Conservation (phyloP, 2,797 vertebrate genomes). For the Bradypodion ventrale region DNA sequence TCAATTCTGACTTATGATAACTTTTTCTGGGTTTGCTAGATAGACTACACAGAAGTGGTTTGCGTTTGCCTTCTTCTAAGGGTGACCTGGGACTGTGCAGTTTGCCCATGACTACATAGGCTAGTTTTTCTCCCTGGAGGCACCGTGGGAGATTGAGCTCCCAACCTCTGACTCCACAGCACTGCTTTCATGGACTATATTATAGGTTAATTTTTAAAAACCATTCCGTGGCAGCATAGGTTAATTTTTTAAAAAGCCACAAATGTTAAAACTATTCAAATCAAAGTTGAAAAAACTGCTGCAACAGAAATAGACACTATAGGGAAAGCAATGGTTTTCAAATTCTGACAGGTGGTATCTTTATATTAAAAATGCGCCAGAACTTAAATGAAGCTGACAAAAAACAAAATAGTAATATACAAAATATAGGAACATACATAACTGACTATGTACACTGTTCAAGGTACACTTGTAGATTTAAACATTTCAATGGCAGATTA, state of each 20-base stretch:
- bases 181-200: background rate
- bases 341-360: background rate
- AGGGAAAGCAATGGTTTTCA: too few species aligned
- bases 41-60: too few species aligned
- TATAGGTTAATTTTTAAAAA: background rate
- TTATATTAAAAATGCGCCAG: background rate
- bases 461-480: too few species aligned
- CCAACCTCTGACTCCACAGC: too few species aligned
- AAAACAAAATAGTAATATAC: constrained; percentile 11
- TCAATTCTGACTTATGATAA: too few species aligned
- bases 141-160: too few species aligned
- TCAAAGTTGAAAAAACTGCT: background rate
- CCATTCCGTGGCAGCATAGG: background rate
- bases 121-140: too few species aligned
- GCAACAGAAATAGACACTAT: background rate
- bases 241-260: background rate
- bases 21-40: too few species aligned
- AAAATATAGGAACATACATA: background rate
- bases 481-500: background rate
- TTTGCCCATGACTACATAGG: too few species aligned
- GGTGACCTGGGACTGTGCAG: too few species aligned
- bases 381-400: background rate
- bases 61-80: too few species aligned
- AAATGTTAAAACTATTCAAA: background rate
- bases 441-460: too few species aligned